Conservation (phyloP, 1,140 invertebrate species). For the Drosophila cardini region DNA sequence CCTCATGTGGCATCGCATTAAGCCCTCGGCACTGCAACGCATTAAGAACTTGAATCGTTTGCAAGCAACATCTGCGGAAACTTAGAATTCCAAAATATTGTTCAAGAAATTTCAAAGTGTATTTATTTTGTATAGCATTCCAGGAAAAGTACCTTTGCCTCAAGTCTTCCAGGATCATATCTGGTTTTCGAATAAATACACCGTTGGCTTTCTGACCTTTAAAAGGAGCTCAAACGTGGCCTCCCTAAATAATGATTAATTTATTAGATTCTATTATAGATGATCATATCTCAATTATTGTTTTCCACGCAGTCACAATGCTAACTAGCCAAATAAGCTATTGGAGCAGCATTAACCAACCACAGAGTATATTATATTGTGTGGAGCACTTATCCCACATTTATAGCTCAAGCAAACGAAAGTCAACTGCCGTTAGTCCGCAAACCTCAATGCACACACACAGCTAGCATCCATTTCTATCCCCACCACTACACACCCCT, state of each 20-base stretch:
- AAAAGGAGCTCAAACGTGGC: too few species aligned
- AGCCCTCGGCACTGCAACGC: constrained; percentile 15
- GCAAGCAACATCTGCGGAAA: background rate
- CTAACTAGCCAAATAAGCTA: constrained; percentile 34
- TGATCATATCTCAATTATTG: constrained; percentile 21
- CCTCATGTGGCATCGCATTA: constrained; percentile 31
- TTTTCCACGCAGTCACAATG: constrained; percentile 10
- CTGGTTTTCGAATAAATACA: too few species aligned
- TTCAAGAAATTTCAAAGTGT: background rate
- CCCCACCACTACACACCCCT: background rate
- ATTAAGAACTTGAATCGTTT: background rate
- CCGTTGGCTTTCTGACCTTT: too few species aligned
- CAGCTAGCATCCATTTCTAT: constrained; percentile 2
- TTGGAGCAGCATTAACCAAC: constrained; percentile 46
- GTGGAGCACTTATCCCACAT: constrained; percentile 43
- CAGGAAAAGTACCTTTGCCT: too few species aligned
- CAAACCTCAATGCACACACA: constrained; percentile 55
- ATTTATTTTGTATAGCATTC: too few species aligned
- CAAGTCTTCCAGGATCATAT: too few species aligned
- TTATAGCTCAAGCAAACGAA: constrained; percentile 28
- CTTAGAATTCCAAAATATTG: background rate
- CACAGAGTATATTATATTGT: constrained; percentile 31
- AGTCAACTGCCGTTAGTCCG: constrained; percentile 47
- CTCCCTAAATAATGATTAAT: background rate
- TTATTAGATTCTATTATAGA: background rate